A percentile compares a stretch with the other conserved stretches of the same genome.
Conservation (phyloP, 2,113 vertebrate species). For the Gavialis gangeticus region DNA sequence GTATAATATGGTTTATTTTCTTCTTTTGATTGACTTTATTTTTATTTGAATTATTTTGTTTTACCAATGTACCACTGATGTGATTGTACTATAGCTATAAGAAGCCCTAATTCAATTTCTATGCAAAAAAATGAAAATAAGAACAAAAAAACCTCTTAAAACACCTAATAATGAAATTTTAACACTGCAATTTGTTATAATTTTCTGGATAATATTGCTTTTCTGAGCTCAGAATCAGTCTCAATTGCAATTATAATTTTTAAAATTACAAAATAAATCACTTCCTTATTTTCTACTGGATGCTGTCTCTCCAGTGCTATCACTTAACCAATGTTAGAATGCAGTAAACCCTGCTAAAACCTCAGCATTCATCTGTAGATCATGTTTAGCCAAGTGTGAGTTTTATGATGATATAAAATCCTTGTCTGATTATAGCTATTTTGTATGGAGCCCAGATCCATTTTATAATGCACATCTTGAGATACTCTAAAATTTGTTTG, state of each 20-base stretch:
- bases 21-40: conserved; percentile 17
- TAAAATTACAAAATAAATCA: conserved; percentile 28
- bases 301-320: neutral
- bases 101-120: neutral
- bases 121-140: neutral
- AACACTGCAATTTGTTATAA: neutral
- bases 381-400: conserved; percentile 27
- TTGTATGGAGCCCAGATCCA: neutral
- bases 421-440: conserved; percentile 12
- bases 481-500: conserved; percentile 9
- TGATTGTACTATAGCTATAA: neutral
- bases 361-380: conserved; percentile 10
- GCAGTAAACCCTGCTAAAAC: neutral
- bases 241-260: conserved; percentile 18
- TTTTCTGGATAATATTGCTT: neutral
- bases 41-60: neutral
- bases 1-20: neutral
- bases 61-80: neutral
- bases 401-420: conserved; percentile 44
- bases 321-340: neutral
- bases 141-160: neutral
- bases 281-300: neutral
- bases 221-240: neutral
- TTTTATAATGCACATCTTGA: conserved; percentile 58
- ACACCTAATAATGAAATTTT: neutral